These are phyloP conservation scores for Parascotia fuliginaria DNA, from an alignment of 2,888 invertebrate species.

Conservation along the genomic window DNA sequence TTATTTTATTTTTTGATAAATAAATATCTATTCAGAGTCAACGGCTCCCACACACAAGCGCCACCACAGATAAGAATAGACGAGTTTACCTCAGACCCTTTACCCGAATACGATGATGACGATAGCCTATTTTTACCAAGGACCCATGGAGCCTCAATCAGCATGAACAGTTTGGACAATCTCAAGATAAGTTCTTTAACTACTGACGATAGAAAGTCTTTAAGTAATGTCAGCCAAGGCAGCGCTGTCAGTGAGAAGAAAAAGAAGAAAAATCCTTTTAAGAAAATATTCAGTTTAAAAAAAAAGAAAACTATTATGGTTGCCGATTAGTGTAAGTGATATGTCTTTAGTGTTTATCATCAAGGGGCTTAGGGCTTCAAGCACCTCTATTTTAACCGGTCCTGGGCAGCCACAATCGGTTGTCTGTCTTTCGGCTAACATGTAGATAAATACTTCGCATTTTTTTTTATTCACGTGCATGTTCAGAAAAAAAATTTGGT, in stretches of 20 bases:
- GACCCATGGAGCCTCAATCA: constrained; percentile 27
- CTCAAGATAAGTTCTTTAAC: constrained; percentile 9
- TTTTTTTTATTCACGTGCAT: no score
- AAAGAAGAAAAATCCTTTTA: constrained; percentile 27
- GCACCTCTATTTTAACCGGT: no score
- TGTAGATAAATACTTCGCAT: no score
- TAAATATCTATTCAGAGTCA: constrained; percentile 32
- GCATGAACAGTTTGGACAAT: constrained; percentile 43
- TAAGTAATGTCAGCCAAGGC: constrained; percentile 42
- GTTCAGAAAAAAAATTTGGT: no score
- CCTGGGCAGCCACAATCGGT: no score
- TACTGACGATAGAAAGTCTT: constrained; percentile 44
- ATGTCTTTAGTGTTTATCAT: neutral
- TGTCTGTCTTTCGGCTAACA: no score
- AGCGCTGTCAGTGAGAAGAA: constrained; percentile 34
- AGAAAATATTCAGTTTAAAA: constrained; percentile 21
- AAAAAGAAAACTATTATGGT: constrained; percentile 36
- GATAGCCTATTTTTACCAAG: constrained; percentile 38
- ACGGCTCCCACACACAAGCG: constrained; percentile 15
- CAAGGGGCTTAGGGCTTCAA: neutral
- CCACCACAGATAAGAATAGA: constrained; percentile 54
- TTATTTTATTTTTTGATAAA: no score
- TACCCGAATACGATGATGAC: constrained; percentile 28
- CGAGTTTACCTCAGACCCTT: constrained; percentile 41
- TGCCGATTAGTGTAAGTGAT: constrained; percentile 19